phyloP scores from a whole-genome alignment of 2,888 invertebrate species.

The Philhelius pedissequus region DNA sequence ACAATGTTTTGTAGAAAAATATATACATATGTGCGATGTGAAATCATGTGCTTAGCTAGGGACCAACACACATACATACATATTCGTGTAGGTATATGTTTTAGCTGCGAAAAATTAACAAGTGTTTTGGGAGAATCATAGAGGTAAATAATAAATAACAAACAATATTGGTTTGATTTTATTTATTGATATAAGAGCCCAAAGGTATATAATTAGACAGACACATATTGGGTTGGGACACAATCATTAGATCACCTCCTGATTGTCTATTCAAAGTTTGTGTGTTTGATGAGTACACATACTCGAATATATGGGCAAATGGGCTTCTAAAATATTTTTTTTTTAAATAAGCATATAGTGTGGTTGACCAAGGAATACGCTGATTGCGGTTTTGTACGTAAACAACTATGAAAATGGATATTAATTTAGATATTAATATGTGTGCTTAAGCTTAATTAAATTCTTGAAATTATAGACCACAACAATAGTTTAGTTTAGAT shows the following conservation, averaged over 20 bases:
- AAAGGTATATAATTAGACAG: not conserved
- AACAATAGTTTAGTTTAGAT: not conserved
- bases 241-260: not conserved
- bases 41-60: not conserved
- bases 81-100: not conserved
- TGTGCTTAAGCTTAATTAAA: not conserved
- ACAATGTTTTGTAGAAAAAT: not conserved
- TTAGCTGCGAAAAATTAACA: not conserved
- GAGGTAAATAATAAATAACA: constrained; percentile 1
- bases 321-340: too few relatives aligned
- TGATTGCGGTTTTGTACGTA: not conserved
- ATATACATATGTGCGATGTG: too few relatives aligned
- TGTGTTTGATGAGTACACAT: not conserved
- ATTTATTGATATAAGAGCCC: not conserved
- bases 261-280: not conserved
- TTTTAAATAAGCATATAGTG: not conserved
- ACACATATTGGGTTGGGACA: not conserved
- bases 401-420: not conserved
- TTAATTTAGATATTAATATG: not conserved
- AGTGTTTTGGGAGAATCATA: not conserved
- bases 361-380: not conserved
- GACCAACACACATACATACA: too few relatives aligned
- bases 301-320: too few relatives aligned
- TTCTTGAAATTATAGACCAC: not conserved
- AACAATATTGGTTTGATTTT: not conserved